Conservation (phyloP, 2,888 invertebrate genomes). For the Dicranocentrus wangi region DNA sequence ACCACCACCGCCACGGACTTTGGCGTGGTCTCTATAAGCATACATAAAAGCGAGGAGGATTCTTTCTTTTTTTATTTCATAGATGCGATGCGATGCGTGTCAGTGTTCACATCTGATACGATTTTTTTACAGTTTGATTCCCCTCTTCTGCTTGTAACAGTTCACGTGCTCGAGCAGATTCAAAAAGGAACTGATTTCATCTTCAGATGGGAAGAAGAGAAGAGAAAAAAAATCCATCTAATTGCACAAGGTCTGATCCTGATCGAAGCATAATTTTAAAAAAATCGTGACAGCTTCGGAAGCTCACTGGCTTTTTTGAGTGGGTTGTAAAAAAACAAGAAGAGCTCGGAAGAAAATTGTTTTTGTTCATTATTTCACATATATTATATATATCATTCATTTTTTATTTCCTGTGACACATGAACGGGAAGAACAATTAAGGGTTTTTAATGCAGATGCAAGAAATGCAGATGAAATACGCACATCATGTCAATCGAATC, state of each 20-base stretch:
- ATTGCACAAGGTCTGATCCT: slow-evolving; percentile 31
- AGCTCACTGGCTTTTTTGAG: neutral
- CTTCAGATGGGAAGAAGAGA: too few relatives aligned
- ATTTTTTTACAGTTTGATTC: neutral
- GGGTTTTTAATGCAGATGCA: neutral
- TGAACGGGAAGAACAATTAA: slow-evolving; percentile 25
- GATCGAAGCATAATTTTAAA: slow-evolving; percentile 25
- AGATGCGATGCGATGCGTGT: neutral
- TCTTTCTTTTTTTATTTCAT: too few relatives aligned
- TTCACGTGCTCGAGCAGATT: neutral
- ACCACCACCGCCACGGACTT: neutral
- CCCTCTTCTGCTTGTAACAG: neutral
- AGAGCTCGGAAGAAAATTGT: too few relatives aligned
- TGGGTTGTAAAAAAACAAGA: neutral
- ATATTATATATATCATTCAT: neutral
- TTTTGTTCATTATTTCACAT: too few relatives aligned
- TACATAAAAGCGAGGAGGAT: too few relatives aligned
- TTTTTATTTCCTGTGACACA: slow-evolving; percentile 23
- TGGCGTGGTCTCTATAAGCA: slow-evolving; percentile 49
- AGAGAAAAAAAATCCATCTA: slow-evolving; percentile 11
- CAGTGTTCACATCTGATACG: slow-evolving; percentile 2
- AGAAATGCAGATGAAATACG: neutral
- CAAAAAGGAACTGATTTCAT: neutral
- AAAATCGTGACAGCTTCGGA: slow-evolving; percentile 31
- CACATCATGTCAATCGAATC: neutral